A percentile compares a stretch with the other conserved stretches of the same genome.
Conservation (phyloP, 2,888 invertebrate species). For the Toxonevra muliebris region DNA sequence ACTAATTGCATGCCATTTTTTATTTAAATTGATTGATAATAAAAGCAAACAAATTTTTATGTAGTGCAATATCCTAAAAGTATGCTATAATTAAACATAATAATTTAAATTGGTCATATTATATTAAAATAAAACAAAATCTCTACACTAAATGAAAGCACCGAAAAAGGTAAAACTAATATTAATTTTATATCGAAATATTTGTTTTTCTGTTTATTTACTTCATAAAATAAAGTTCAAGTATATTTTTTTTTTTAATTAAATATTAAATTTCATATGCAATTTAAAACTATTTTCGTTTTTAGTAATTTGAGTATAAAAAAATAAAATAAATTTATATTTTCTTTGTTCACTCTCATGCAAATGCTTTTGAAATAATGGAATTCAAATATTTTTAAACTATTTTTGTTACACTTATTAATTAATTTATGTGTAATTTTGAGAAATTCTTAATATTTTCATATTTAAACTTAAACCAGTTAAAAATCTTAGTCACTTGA, state of each 20-base stretch:
- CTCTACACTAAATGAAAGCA: slow-evolving; percentile 61
- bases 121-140: slow-evolving; percentile 44
- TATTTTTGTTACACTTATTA: no score
- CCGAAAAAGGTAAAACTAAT: slow-evolving; percentile 60
- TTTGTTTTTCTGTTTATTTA: slow-evolving; percentile 12
- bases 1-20: slow-evolving; percentile 7
- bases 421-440: no score
- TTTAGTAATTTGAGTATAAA: no score
- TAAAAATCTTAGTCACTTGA: slow-evolving; percentile 30
- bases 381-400: no score
- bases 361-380: no score
- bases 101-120: slow-evolving; percentile 50
- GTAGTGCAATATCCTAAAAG: slow-evolving; percentile 22
- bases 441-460: slow-evolving; percentile 24
- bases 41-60: slow-evolving; percentile 9
- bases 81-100: slow-evolving; percentile 23
- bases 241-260: slow-evolving; percentile 11
- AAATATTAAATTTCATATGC: no score
- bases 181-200: slow-evolving; percentile 38
- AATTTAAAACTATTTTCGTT: no score
- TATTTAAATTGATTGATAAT: slow-evolving; percentile 12
- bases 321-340: no score
- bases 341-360: no score
- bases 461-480: slow-evolving; percentile 29
- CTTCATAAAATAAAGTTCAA: neutral